Percentiles rank a stretch among this genome's conserved stretches.
These are phyloP conservation scores for Perccottus glenii DNA, from an alignment of 2,113 vertebrate genomes.

Conservation along the genomic window DNA sequence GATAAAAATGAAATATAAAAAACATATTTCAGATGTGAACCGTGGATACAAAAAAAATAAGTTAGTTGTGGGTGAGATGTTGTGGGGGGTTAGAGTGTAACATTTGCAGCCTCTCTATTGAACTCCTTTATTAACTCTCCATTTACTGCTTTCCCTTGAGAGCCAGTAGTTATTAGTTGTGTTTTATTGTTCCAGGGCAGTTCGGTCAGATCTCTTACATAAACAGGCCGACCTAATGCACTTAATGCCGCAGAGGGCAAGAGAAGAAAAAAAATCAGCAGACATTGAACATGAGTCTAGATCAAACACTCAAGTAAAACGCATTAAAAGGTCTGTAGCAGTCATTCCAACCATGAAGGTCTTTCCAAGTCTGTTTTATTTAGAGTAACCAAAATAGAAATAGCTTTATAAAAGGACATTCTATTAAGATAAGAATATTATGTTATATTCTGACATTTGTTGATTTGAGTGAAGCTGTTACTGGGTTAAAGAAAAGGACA, in stretches of 20 bases:
- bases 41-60: not conserved
- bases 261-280: conserved; percentile 10
- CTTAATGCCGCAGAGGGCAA: conserved; percentile 13
- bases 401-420: too few relatives aligned
- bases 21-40: not conserved
- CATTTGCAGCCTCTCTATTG: not conserved
- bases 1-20: too few relatives aligned
- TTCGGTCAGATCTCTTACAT: conserved; percentile 55
- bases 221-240: conserved; percentile 20
- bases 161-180: conserved; percentile 51
- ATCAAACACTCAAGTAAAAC: too few relatives aligned
- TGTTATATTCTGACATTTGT: not conserved
- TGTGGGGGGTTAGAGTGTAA: conserved; percentile 3
- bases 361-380: too few relatives aligned
- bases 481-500: conserved; percentile 11
- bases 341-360: too few relatives aligned
- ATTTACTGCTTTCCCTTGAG: conserved; percentile 38
- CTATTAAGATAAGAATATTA: too few relatives aligned
- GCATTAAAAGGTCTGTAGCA: too few relatives aligned
- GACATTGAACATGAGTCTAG: not conserved
- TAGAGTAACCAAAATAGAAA: too few relatives aligned
- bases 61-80: conserved; percentile 6
- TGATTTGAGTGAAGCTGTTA: conserved; percentile 1
- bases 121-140: conserved; percentile 48
- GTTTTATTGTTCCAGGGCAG: conserved; percentile 46